Base-by-base conservation (phyloP, 2,113 vertebrate genomes). In the Colistium nudipinnis region DNA sequence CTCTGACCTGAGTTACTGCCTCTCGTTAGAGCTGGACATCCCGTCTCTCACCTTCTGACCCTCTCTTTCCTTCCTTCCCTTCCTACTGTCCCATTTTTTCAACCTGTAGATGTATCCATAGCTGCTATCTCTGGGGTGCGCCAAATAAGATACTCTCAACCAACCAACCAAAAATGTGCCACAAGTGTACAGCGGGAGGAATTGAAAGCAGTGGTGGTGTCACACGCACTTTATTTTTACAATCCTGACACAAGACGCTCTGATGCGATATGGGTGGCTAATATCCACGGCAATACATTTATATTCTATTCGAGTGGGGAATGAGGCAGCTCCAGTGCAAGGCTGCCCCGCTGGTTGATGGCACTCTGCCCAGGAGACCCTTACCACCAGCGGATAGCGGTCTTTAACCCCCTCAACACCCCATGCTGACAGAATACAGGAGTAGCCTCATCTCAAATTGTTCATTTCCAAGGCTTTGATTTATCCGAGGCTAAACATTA, bases 191-290 rank as follows among this genome's bases (percentile, higher is more conserved):
- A 59, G 56, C 12, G 55, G 19, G 47, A 89, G 84, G 80, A 84
- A 84, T 76, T 36, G 33, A 71, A 78, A 76, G 74, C 76, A 72
- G 81, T 30, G 27, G 57, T 28, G 77, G 66, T 62, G 83, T 89
- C 86, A 84, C 59, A 81, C 74, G 13, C 66, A 75, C 66, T 86
- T 87, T 87, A 87, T 87, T 89, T 91, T 88, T 84, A 90, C 76
- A 78, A 24, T 85, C 63, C 17, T 25, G 74, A 89, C 75, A 88
- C 78, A 78, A 70, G 31, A 36, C 54, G 64, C 76, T 78, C 80
- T 80, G 70, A 82, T 80, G 38, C 20, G 75, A 88, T 81, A 67
- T 2, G 35, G 62, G 17, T 36, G 45, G 41, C 70, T 80, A 79
- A 84, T 84, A 68, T 61, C 62, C 48, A 12, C 14, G 7, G 11